Evolutionary conservation across 1,140 invertebrate species (phyloP).

Genomic region (Mizuhopecten yessoensis): DNA sequence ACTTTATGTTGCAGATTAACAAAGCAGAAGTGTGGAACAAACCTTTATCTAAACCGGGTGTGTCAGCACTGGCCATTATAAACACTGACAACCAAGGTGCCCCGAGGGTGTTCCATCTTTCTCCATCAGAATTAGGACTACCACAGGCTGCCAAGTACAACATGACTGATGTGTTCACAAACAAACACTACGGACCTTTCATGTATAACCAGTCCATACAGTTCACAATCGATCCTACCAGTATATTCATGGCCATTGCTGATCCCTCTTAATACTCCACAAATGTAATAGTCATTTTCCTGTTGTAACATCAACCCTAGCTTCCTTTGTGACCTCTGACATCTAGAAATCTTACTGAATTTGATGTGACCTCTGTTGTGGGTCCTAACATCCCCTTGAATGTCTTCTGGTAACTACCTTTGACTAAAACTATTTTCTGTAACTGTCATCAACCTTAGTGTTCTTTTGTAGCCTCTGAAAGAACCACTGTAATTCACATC

Average conservation of each 20-base stretch:
- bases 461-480: no score
- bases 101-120: background rate
- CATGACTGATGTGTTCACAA: background rate
- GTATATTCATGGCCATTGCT: background rate
- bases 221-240: background rate
- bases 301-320: no score
- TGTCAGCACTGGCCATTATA: background rate
- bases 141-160: background rate
- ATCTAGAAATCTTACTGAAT: no score
- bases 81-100: constrained; percentile 2
- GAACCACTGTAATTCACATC: no score
- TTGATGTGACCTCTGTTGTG: no score
- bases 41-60: background rate
- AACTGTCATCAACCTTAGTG: no score
- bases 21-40: constrained; percentile 3
- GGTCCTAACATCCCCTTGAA: no score
- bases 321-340: no score
- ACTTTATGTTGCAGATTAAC: background rate
- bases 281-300: no score
- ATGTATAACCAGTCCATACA: background rate
- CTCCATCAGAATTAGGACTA: background rate
- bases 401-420: no score
- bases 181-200: background rate
- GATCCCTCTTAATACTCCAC: background rate
- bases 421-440: no score